A percentile compares a stretch with the other conserved stretches of the same genome.
phyloP scores from a whole-genome alignment of 2,797 vertebrate species.

The Sebastiscus tertius region DNA sequence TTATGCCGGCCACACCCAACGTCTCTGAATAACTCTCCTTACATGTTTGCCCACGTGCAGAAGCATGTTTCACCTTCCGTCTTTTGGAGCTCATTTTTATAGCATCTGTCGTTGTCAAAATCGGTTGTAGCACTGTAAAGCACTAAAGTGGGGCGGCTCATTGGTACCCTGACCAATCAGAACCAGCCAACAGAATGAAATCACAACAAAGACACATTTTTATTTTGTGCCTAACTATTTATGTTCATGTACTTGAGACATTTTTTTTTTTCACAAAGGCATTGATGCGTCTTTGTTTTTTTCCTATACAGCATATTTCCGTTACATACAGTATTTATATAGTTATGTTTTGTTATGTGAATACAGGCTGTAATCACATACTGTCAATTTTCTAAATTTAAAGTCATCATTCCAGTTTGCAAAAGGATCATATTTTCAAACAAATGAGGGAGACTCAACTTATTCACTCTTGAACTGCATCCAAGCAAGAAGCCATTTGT shows the following conservation, averaged over 20 bases:
- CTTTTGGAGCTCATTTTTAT: not conserved
- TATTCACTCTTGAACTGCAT: conserved; percentile 51
- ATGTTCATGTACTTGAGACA: not conserved
- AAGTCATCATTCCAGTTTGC: not conserved
- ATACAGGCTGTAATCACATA: not conserved
- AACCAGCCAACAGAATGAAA: not conserved
- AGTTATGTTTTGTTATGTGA: not conserved
- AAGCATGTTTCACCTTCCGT: no score
- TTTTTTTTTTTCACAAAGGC: no score
- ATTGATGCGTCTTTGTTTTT: no score
- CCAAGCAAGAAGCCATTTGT: conserved; percentile 66
- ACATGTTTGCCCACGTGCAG: no score
- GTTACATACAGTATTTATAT: not conserved
- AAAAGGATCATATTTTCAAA: conserved; percentile 32
- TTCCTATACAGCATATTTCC: not conserved
- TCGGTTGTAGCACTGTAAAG: no score
- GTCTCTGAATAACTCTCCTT: no score
- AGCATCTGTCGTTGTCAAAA: no score
- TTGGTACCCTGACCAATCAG: not conserved
- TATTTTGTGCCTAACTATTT: not conserved
- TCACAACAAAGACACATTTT: not conserved
- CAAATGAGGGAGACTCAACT: conserved; percentile 26
- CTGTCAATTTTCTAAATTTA: not conserved
- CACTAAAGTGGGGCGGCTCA: no score
- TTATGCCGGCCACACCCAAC: no score